Percentiles rank a stretch among this genome's conserved stretches.
These are phyloP conservation scores for Acronicta psi DNA, from an alignment of 2,888 invertebrate species.

Conservation along the genomic window DNA sequence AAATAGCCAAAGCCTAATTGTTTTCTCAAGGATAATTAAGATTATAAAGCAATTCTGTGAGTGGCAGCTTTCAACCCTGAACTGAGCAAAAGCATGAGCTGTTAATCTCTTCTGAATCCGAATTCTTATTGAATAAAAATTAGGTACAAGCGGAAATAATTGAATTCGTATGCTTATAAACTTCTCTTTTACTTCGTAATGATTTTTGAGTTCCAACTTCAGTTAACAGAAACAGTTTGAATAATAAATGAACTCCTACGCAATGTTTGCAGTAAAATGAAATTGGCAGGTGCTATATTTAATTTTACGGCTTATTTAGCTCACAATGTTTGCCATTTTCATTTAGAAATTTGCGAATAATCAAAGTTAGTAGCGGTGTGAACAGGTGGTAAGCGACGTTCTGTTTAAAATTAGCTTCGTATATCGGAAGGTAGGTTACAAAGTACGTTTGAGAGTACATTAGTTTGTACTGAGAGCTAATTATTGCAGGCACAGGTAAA, in stretches of 20 bases:
- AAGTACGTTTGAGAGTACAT: conserved; percentile 27
- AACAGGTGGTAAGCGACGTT: conserved; percentile 13
- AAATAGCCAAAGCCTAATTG: too few relatives aligned
- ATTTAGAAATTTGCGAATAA: conserved; percentile 18
- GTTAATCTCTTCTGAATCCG: too few relatives aligned
- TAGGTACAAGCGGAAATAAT: background rate
- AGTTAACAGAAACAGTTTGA: conserved; percentile 11
- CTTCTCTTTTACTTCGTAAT: background rate
- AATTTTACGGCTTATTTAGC: conserved; percentile 15
- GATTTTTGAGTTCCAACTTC: conserved; percentile 4
- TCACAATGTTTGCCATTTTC: conserved; percentile 22
- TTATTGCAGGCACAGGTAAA: conserved; percentile 24
- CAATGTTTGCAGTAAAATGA: conserved; percentile 16
- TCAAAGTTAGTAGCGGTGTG: conserved; percentile 10
- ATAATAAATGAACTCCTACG: conserved; percentile 12
- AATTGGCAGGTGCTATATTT: conserved; percentile 25
- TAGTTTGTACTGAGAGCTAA: conserved; percentile 34
- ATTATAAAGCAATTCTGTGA: too few relatives aligned
- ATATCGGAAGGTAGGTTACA: conserved; percentile 32
- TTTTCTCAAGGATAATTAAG: background rate
- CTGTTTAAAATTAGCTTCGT: conserved; percentile 38
- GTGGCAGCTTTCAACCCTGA: background rate
- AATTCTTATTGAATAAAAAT: background rate
- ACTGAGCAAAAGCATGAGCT: background rate
- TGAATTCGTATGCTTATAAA: background rate